Evolutionary conservation across 2,113 vertebrate genomes (phyloP).

Genomic region (Triplophysa dalaica): DNA sequence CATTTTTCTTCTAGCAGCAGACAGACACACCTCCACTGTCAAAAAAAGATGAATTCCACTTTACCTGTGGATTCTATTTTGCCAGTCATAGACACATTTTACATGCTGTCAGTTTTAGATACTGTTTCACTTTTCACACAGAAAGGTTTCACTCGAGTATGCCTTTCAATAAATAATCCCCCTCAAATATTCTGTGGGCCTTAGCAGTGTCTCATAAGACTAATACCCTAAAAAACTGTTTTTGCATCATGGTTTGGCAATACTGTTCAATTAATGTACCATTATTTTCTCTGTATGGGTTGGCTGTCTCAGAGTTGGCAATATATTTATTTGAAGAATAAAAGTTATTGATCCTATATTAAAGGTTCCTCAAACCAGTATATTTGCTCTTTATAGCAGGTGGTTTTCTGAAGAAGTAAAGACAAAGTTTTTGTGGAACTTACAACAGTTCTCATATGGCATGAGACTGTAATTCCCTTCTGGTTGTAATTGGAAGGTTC

Average conservation of each 20-base stretch:
- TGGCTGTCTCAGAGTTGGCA: no score
- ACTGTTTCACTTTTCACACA: no score
- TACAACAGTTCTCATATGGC: neutral
- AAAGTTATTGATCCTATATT: no score
- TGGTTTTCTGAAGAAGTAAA: no score
- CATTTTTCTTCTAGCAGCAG: conserved; percentile 19
- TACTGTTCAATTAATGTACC: no score
- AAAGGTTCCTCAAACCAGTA: no score
- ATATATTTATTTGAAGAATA: no score
- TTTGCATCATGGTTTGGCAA: no score
- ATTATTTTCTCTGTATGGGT: no score
- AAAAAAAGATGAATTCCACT: conserved; percentile 12
- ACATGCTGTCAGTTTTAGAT: neutral
- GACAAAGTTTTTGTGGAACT: no score
- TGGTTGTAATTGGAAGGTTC: neutral
- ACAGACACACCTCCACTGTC: conserved; percentile 27
- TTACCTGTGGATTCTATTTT: conserved; percentile 16
- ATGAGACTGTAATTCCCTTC: neutral
- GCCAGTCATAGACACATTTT: neutral
- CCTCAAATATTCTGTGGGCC: neutral
- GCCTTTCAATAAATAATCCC: conserved; percentile 6
- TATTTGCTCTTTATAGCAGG: no score
- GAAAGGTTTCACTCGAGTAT: neutral
- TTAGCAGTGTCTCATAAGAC: neutral
- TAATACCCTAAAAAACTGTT: neutral